A percentile compares a stretch with the other conserved stretches of the same genome.
Conservation (phyloP, 2,888 invertebrate genomes). For the Agriopis marginaria region DNA sequence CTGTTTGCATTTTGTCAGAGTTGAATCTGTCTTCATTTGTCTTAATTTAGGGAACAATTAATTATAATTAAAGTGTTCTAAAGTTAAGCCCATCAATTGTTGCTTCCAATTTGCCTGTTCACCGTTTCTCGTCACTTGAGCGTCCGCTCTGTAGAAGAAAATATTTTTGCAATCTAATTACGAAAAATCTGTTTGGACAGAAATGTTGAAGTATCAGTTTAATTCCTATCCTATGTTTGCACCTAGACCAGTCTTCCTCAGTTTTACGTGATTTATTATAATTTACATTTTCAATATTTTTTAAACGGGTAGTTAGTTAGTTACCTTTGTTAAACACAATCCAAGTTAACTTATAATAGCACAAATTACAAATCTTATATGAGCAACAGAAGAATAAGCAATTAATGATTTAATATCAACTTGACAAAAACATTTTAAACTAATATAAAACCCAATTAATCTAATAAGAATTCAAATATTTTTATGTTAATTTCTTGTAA, state of each 20-base stretch:
- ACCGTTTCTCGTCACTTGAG: conserved; percentile 17
- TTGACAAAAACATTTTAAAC: too few relatives aligned
- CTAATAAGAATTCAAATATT: too few relatives aligned
- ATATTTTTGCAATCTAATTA: conserved; percentile 5
- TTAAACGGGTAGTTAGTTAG: too few relatives aligned
- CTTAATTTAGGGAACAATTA: conserved; percentile 34
- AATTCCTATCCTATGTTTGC: not conserved
- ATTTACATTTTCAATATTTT: too few relatives aligned
- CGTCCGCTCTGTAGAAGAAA: not conserved
- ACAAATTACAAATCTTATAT: too few relatives aligned
- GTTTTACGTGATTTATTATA: too few relatives aligned
- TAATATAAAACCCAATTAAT: too few relatives aligned
- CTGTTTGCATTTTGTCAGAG: conserved; percentile 26
- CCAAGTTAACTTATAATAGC: too few relatives aligned
- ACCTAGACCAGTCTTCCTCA: not conserved
- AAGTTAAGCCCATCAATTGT: conserved; percentile 36
- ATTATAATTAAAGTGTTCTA: conserved; percentile 35
- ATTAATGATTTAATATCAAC: too few relatives aligned
- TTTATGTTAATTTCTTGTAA: too few relatives aligned
- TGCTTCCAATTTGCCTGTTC: conserved; percentile 30
- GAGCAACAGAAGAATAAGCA: too few relatives aligned
- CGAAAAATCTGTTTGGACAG: not conserved
- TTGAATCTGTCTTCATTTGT: conserved; percentile 34
- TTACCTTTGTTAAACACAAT: too few relatives aligned
- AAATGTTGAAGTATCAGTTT: not conserved